phyloP scores from a whole-genome alignment of 1,140 invertebrate genomes.

The Trichonephila clavata region DNA sequence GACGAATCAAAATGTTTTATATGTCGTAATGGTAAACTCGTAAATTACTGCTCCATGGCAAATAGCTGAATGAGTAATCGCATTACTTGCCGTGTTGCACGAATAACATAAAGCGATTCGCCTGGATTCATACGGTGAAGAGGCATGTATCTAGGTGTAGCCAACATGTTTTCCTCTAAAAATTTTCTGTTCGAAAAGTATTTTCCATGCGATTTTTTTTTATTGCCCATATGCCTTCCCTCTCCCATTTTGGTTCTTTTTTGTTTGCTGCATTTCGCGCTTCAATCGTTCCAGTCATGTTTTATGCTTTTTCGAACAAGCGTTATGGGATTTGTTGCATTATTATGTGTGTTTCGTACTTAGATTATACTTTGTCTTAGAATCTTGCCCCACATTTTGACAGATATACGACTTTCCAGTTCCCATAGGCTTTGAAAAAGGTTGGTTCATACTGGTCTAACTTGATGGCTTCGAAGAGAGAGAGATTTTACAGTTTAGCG shows the following conservation, averaged over 20 bases:
- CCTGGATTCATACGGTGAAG: slow-evolving; percentile 24
- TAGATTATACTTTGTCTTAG: slow-evolving; percentile 17
- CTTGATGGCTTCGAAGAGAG: neutral
- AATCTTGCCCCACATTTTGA: slow-evolving; percentile 21
- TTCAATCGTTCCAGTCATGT: neutral
- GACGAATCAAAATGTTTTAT: slow-evolving; percentile 68
- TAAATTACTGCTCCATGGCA: slow-evolving; percentile 61
- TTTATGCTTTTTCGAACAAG: slow-evolving; percentile 20
- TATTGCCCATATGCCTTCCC: neutral
- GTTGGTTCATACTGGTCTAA: neutral
- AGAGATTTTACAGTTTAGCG: neutral
- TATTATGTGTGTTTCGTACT: neutral
- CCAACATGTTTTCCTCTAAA: slow-evolving; percentile 64
- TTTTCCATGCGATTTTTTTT: slow-evolving; percentile 11
- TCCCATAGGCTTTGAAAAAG: neutral
- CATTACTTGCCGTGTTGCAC: slow-evolving; percentile 65
- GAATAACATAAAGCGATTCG: slow-evolving; percentile 31
- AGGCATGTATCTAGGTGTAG: slow-evolving; percentile 71
- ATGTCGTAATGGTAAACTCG: slow-evolving; percentile 72
- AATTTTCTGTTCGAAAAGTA: slow-evolving; percentile 33
- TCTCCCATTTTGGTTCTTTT: neutral
- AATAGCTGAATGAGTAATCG: slow-evolving; percentile 64
- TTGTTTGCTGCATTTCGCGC: neutral
- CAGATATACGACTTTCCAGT: neutral
- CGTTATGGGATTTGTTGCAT: neutral